These are phyloP conservation scores for Heterotilapia buettikoferi DNA, from an alignment of 2,113 vertebrate genomes.

Conservation along the genomic window DNA sequence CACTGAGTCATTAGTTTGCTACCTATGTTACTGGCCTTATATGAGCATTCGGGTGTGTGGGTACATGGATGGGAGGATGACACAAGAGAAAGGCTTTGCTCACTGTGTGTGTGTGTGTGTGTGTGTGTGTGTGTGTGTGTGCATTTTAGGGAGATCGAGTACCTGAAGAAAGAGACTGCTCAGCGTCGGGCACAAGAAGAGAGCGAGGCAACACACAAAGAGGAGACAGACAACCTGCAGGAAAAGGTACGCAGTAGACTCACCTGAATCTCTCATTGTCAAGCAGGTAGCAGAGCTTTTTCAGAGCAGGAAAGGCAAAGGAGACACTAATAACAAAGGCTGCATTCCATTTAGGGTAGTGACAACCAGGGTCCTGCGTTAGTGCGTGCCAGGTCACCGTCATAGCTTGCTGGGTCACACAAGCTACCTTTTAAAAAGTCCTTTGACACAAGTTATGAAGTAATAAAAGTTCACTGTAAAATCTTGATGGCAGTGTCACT, in stretches of 20 bases:
- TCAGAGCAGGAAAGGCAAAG: not conserved
- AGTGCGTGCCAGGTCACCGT: not conserved
- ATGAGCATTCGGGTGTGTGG: conserved; percentile 24
- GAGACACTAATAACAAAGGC: not conserved
- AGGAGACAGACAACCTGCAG: conserved; percentile 56
- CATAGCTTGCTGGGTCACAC: not conserved
- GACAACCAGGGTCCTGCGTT: not conserved
- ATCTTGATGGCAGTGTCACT: not conserved
- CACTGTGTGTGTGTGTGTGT: not conserved
- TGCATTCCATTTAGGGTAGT: accelerated
- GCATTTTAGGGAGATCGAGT: conserved; percentile 47
- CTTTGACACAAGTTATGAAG: not conserved
- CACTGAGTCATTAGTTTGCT: conserved; percentile 34
- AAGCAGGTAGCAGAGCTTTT: not conserved
- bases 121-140: accelerated
- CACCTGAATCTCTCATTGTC: not conserved
- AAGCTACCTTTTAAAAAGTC: not conserved
- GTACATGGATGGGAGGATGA: conserved; percentile 37
- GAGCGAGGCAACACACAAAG: conserved; percentile 52
- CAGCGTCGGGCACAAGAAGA: conserved; percentile 51
- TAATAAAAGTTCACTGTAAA: too few relatives aligned
- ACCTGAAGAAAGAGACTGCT: conserved; percentile 58
- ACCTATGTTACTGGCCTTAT: conserved; percentile 25
- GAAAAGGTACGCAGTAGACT: conserved; percentile 22
- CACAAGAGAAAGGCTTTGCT: conserved; percentile 43